These are phyloP conservation scores for Poecilia latipinna DNA, from an alignment of 2,113 vertebrate genomes.

Conservation along the genomic window DNA sequence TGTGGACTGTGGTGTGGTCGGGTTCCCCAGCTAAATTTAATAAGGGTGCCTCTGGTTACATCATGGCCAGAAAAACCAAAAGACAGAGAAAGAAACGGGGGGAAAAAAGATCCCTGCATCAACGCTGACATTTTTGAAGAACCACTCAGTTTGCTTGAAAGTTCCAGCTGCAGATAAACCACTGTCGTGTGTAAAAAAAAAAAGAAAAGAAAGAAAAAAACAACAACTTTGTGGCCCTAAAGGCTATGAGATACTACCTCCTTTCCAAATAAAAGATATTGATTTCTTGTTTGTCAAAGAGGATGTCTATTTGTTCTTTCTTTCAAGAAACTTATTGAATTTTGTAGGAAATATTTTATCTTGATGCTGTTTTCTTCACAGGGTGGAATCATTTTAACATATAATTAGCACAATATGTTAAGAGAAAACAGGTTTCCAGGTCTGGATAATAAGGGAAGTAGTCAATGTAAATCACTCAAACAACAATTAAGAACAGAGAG, in stretches of 20 bases:
- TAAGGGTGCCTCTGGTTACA: slow-evolving; percentile 65
- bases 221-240: neutral
- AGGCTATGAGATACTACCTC: neutral
- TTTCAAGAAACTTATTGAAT: neutral
- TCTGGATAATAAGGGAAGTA: neutral
- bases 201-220: too few relatives aligned
- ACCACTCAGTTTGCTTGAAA: slow-evolving; percentile 1
- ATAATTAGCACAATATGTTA: neutral
- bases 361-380: neutral
- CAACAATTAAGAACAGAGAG: neutral
- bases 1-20: slow-evolving; percentile 48
- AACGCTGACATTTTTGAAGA: slow-evolving; percentile 14
- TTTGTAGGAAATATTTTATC: neutral
- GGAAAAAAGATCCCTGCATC: slow-evolving; percentile 7
- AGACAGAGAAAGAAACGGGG: slow-evolving; percentile 24
- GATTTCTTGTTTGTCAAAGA: neutral
- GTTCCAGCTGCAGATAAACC: neutral
- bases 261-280: neutral
- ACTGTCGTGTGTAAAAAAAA: neutral
- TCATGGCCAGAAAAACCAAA: slow-evolving; percentile 46
- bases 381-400: neutral
- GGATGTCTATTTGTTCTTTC: neutral
- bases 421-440: neutral
- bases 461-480: neutral
- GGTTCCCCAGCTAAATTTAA: slow-evolving; percentile 67